Base-by-base conservation (phyloP, 2,797 vertebrate species). In the Harpagifer antarcticus region DNA sequence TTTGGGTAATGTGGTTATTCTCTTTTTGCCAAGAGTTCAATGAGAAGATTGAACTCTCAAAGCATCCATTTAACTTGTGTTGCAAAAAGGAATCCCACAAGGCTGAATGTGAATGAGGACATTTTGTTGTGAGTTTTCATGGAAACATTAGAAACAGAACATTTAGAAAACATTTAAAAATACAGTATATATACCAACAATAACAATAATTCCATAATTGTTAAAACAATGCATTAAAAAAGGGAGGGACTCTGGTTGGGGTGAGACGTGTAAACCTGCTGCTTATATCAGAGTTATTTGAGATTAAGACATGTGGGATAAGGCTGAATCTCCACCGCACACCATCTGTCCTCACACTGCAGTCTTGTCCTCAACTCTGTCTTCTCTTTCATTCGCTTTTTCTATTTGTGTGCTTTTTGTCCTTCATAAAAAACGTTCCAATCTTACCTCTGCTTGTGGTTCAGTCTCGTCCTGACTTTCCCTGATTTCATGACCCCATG, bases 231-330 rank as follows among this genome's bases (percentile, higher is more conserved):
- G 33, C 33, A 37, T 37, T 9, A 9, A 37, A 37, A 37, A 37
- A 58, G 72, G 27, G 15, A 20, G 53, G 64, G 60, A 16, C 2
- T n/a, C 40, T 40, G 50, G 64, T 14, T 17, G 69, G 47, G 61
- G 43, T 90, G 88, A 91, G 88, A 89, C 49, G 55, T 79, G 86
- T 95, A 94, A 94, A 82, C 85, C 85, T 90, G 86, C 68, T 82
- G 88, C 85, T 90, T 88, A 89, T 74, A 17, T 69, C 89, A 91
- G 90, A 85, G 92, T 94, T 91, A 93, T 84, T 57, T 59, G 19
- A 87, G 94, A 94, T 95, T 95, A 94, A 89, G 91, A 92, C 89
- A 93, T 93, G 66, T 89, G 89, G 86, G 89, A 94, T 95, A 85
- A 93, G 74, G 53, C 77, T 17, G 67, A 61, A 84, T 64, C 82